Evolutionary conservation across 2,888 invertebrate genomes (phyloP).

Genomic region (Hypercompe scribonia): DNA sequence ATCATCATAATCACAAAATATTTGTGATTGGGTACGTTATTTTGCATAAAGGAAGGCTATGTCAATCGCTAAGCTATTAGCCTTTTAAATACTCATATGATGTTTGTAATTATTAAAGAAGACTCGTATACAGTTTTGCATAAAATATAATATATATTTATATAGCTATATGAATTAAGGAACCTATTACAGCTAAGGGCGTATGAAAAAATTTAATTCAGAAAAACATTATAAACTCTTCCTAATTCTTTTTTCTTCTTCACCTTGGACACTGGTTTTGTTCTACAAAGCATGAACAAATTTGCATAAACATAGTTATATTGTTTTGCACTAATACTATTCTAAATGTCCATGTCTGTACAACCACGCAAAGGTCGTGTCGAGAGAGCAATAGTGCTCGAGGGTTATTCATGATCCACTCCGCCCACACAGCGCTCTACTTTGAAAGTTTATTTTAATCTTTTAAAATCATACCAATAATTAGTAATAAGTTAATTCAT

Average conservation of each 20-base stretch:
- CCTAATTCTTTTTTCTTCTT: too few relatives aligned
- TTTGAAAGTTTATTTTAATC: conserved; percentile 61
- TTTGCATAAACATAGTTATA: conserved; percentile 31
- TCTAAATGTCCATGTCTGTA: conserved; percentile 58
- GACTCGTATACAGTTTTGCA: neutral
- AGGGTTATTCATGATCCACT: conserved; percentile 73
- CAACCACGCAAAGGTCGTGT: conserved; percentile 65
- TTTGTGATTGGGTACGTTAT: too few relatives aligned
- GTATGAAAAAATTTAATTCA: neutral
- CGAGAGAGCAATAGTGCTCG: conserved; percentile 68
- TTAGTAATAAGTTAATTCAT: conserved; percentile 13
- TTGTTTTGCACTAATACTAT: conserved; percentile 57
- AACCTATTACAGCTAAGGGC: too few relatives aligned
- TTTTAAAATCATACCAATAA: conserved; percentile 41
- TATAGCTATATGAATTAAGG: too few relatives aligned
- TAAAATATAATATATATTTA: neutral
- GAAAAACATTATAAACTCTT: too few relatives aligned
- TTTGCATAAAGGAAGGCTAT: too few relatives aligned
- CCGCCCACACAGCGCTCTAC: conserved; percentile 73
- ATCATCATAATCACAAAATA: too few relatives aligned
- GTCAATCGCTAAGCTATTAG: too few relatives aligned
- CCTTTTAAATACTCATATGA: neutral
- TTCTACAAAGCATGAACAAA: conserved; percentile 27
- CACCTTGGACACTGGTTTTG: neutral
- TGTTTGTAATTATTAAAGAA: neutral